Base-by-base conservation (phyloP, 1,140 invertebrate genomes). In the Onthophagus taurus region DNA sequence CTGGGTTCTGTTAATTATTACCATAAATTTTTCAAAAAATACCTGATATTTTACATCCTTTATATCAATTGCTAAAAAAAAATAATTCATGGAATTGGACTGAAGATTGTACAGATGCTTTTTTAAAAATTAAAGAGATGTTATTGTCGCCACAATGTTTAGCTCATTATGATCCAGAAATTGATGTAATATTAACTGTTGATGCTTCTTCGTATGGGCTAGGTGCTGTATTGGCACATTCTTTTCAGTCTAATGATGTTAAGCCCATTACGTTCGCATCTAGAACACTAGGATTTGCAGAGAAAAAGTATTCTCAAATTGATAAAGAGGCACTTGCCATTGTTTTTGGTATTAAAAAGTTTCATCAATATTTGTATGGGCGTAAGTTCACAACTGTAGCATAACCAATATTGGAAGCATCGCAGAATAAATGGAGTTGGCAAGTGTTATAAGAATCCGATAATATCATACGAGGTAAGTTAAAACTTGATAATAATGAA, bases 241-340 rank as follows among this genome's bases (percentile, higher is more conserved):
- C 50, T 41, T 45, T 42, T 24, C 31, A 31, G 18, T 23, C 68
- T 48, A 65, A 58, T 2, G 38, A 2, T 61, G 69, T 48, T 33
- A 45, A 45, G 63, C 66, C 13, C n/a, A 65, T 76, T 31, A 56
- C 60, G 4, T 71, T 55, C 57, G 64, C 60, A 8, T 74, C 71
- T 7, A 49, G 63, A 34, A 58, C 60, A 1, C 50, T 76, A 20
- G 56, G 52, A 12, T 29, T 52, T 20, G 51, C 67, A 3, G 66
- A 76, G n/a, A 50, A 57, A 50, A 72, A 66, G 39, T 72, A 76
- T 38, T 45, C 62, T 8, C 66, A 70, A 45, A 66, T 72, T 17
- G 69, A 80, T 24, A 71, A 66, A 51, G 73, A 80, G 59, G 69
- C 66, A 11, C 48, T 72, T 8, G 63, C 65, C 2, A 65, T 78